These are phyloP conservation scores for Lucilia sericata DNA, from an alignment of 1,140 invertebrate species.

Conservation along the genomic window DNA sequence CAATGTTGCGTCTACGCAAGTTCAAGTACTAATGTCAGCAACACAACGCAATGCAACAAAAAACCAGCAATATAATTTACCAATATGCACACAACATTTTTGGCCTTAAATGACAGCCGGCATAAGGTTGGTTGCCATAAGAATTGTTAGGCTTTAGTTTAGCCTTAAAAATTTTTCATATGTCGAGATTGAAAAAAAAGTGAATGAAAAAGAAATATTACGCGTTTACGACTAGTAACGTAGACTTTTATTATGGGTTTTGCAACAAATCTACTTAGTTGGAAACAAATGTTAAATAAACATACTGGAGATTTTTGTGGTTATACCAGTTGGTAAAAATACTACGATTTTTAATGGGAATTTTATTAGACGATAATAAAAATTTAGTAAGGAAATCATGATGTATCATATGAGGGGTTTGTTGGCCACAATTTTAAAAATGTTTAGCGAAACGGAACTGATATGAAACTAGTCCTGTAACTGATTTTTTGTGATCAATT, in stretches of 20 bases:
- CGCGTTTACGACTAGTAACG: background rate
- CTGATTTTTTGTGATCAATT: too few relatives aligned
- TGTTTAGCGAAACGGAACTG: too few relatives aligned
- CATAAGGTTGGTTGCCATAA: background rate
- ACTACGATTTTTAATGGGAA: too few relatives aligned
- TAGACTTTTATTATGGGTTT: background rate
- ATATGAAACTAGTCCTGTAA: too few relatives aligned
- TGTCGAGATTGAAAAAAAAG: background rate
- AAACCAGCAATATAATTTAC: background rate
- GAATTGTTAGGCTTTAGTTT: constrained; percentile 14
- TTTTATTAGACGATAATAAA: too few relatives aligned
- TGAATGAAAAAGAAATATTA: background rate
- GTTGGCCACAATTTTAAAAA: too few relatives aligned
- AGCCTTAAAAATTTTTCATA: background rate
- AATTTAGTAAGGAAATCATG: too few relatives aligned
- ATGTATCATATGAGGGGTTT: too few relatives aligned
- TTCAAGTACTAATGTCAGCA: constrained; percentile 3
- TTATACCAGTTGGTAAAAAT: too few relatives aligned
- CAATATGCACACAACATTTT: background rate
- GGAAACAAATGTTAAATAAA: background rate
- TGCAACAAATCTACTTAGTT: background rate
- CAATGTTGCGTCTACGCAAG: constrained; percentile 6
- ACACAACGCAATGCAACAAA: background rate
- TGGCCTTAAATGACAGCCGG: constrained; percentile 15
- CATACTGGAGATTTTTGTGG: too few relatives aligned